Evolutionary conservation across 2,888 invertebrate species (phyloP).

Genomic region (Tethea ocularis): DNA sequence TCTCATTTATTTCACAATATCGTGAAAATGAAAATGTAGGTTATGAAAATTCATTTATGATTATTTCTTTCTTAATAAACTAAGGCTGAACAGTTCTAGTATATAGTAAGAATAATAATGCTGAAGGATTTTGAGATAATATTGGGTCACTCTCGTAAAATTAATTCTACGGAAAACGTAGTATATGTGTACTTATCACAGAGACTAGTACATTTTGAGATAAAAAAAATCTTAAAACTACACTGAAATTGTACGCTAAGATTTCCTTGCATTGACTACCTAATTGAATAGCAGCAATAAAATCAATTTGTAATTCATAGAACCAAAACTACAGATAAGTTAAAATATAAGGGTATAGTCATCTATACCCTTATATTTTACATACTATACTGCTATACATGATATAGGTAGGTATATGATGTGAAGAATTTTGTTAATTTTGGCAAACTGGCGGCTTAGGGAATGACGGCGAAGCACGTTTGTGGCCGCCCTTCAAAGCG

Average conservation of each 20-base stretch:
- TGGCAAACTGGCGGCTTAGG: conserved; percentile 60
- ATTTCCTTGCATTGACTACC: not conserved
- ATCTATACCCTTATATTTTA: no score
- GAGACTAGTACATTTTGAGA: not conserved
- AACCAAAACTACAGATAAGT: conserved; percentile 1
- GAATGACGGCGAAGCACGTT: conserved; percentile 66
- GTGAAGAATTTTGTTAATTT: conserved; percentile 45
- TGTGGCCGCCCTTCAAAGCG: conserved; percentile 65
- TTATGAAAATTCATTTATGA: not conserved
- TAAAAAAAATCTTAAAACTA: no score
- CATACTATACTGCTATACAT: no score
- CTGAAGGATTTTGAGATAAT: not conserved
- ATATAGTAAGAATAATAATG: no score
- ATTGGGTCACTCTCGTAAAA: not conserved
- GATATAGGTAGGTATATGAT: no score
- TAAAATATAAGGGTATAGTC: conserved; percentile 16
- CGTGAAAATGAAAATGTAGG: not conserved
- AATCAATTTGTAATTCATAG: not conserved
- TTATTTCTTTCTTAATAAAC: not conserved
- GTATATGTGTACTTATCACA: not conserved
- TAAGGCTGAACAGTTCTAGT: no score
- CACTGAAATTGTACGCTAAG: no score
- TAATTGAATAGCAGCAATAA: not conserved
- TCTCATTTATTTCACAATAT: not conserved
- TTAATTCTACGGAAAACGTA: no score